Evolutionary conservation across 2,888 invertebrate genomes (phyloP).

Genomic region (Galerucella calmariensis): DNA sequence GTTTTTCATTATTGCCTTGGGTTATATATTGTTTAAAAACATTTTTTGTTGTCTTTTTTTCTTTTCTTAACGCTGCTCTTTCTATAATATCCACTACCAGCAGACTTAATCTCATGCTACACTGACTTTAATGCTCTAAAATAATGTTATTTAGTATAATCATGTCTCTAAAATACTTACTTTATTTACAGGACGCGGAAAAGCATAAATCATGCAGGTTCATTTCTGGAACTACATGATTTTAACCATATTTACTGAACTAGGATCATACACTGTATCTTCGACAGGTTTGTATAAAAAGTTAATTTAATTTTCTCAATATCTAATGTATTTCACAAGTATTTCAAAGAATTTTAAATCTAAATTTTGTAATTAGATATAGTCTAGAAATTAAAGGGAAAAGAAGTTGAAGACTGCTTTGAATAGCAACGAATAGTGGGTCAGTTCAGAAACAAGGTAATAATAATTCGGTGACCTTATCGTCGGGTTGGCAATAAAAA

Average conservation of each 20-base stretch:
- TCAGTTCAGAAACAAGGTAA: no score
- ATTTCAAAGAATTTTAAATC: no score
- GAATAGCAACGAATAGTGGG: no score
- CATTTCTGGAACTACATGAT: slow-evolving; percentile 37
- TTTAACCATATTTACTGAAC: slow-evolving; percentile 33
- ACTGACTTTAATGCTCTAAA: neutral
- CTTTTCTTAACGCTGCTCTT: no score
- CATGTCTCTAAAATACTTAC: slow-evolving; percentile 35
- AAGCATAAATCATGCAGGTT: slow-evolving; percentile 39
- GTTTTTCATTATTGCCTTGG: no score
- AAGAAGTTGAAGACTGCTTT: no score
- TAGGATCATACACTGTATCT: slow-evolving; percentile 33
- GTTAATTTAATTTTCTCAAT: slow-evolving; percentile 6
- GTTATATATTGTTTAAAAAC: no score
- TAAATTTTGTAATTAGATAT: no score
- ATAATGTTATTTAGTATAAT: neutral
- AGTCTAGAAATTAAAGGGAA: neutral
- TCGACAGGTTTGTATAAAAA: slow-evolving; percentile 38
- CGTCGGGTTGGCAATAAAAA: no score
- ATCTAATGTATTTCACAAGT: no score
- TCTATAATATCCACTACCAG: neutral
- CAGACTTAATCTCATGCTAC: neutral
- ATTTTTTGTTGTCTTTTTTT: no score
- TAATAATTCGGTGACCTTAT: no score
- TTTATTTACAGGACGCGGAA: slow-evolving; percentile 44